Conservation (phyloP, 2,888 invertebrate genomes). For the Macaria notata region DNA sequence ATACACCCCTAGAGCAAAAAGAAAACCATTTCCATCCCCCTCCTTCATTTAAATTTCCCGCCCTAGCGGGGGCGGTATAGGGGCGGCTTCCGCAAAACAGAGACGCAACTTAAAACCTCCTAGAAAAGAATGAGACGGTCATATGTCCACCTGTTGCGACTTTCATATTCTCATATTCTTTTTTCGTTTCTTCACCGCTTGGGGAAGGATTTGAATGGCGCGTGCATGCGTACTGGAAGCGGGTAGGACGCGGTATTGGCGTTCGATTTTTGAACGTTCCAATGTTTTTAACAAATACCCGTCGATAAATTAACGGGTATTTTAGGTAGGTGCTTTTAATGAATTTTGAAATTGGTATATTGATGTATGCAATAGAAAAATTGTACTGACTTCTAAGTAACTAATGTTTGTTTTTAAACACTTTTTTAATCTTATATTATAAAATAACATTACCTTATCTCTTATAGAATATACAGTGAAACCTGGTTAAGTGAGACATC, state of each 20-base stretch:
- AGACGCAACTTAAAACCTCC: slow-evolving; percentile 70
- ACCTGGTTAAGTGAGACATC: no score
- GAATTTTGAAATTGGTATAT: no score
- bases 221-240: slow-evolving; percentile 67
- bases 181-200: slow-evolving; percentile 70
- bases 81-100: slow-evolving; percentile 78
- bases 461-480: no score
- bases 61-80: slow-evolving; percentile 77
- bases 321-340: not conserved
- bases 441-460: no score
- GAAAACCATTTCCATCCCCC: slow-evolving; percentile 79
- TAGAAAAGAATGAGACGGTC: slow-evolving; percentile 80
- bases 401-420: no score
- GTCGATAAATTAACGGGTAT: slow-evolving; percentile 1
- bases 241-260: slow-evolving; percentile 68
- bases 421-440: no score
- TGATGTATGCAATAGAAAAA: no score
- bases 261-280: slow-evolving; percentile 51
- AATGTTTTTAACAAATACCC: slow-evolving; percentile 6
- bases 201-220: slow-evolving; percentile 73
- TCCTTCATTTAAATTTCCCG: slow-evolving; percentile 79
- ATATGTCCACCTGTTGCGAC: slow-evolving; percentile 79
- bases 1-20: slow-evolving; percentile 78
- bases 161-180: slow-evolving; percentile 76
- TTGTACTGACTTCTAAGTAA: no score